A percentile compares a stretch with the other conserved stretches of the same genome.
These are phyloP conservation scores for Oxystoma pomonae DNA, from an alignment of 2,888 invertebrate genomes.

Conservation along the genomic window DNA sequence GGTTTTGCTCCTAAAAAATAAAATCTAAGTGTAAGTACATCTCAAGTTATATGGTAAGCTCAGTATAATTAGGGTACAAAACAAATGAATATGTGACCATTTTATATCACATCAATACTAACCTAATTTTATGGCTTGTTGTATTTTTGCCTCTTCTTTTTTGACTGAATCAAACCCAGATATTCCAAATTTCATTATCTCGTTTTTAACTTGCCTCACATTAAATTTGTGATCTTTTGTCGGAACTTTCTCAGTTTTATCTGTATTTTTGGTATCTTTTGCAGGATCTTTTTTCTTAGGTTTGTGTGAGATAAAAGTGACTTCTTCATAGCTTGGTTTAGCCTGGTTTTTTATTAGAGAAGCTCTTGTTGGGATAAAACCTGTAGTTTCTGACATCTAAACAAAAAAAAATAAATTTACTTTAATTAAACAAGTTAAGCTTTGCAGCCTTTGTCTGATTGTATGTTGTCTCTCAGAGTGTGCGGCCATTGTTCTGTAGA, in stretches of 20 bases:
- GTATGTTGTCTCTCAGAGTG: too few species aligned
- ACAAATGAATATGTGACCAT: background rate
- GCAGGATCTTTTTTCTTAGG: conserved; percentile 45
- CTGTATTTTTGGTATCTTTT: conserved; percentile 24
- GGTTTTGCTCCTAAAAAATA: conserved; percentile 69
- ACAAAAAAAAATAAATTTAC: background rate
- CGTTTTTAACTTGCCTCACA: conserved; percentile 72
- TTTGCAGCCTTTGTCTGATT: too few species aligned
- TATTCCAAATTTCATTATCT: conserved; percentile 81
- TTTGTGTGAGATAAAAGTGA: conserved; percentile 53
- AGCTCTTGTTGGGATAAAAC: conserved; percentile 51
- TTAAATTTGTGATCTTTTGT: conserved; percentile 53
- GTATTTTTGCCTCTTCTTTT: conserved; percentile 74
- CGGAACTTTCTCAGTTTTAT: conserved; percentile 23
- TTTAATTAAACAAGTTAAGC: too few species aligned
- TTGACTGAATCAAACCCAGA: conserved; percentile 66
- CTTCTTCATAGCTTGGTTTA: conserved; percentile 48
- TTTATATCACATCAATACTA: too few species aligned
- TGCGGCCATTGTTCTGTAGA: too few species aligned
- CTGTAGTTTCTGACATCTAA: background rate
- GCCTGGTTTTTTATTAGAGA: conserved; percentile 50
- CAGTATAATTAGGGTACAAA: background rate
- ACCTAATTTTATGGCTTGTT: conserved; percentile 74
- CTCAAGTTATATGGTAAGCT: background rate
- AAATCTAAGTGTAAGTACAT: background rate